Conservation (phyloP, 2,113 vertebrate species). For the Prionailurus bengalensis region DNA sequence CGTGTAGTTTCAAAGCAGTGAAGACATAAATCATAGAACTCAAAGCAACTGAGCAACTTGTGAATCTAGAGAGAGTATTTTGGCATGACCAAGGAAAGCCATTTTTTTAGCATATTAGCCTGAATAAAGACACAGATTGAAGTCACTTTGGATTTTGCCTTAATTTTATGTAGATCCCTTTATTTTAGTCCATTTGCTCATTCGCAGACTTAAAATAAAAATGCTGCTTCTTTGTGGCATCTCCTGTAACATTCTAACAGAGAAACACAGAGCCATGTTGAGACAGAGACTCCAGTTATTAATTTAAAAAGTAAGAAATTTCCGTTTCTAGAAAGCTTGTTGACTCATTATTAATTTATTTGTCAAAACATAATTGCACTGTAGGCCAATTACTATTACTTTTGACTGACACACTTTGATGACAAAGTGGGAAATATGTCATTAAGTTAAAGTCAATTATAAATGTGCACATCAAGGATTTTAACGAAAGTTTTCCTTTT, state of each 20-base stretch:
- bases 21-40: slow-evolving; percentile 45
- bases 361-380: slow-evolving; percentile 52
- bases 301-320: not conserved
- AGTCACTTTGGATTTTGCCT: not conserved
- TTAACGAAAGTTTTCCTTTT: not conserved
- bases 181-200: slow-evolving; percentile 19
- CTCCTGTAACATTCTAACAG: not conserved
- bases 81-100: not conserved
- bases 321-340: not conserved
- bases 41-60: not conserved
- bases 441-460: slow-evolving; percentile 22
- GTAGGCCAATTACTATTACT: not conserved
- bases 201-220: not conserved
- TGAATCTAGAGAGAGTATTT: not conserved
- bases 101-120: not conserved
- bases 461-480: not conserved
- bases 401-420: slow-evolving; percentile 27
- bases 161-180: not conserved
- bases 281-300: not conserved
- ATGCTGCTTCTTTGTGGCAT: not conserved
- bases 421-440: not conserved
- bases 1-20: not conserved
- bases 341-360: not conserved
- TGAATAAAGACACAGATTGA: slow-evolving; percentile 20
- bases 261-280: not conserved